A percentile compares a stretch with the other conserved stretches of the same genome.
Conservation (phyloP, 2,797 vertebrate genomes). For the Microctenopoma stevenorrisi region DNA sequence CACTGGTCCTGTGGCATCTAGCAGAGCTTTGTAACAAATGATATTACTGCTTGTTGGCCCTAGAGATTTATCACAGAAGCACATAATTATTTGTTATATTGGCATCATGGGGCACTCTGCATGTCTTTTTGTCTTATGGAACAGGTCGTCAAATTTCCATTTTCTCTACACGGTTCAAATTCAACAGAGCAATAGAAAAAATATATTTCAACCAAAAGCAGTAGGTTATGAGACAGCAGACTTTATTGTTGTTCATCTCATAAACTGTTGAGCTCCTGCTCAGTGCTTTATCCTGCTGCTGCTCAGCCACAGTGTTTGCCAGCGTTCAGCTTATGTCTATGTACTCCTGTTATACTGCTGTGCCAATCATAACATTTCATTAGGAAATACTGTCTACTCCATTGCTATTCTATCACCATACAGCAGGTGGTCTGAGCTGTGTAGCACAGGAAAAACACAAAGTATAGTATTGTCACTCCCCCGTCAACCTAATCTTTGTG, state of each 20-base stretch:
- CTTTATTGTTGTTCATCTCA: constrained; percentile 2
- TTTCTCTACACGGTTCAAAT: not conserved
- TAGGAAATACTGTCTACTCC: not conserved
- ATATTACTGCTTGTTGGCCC: constrained; percentile 7
- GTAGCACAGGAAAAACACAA: not conserved
- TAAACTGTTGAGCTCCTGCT: constrained; percentile 13
- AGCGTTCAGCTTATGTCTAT: not conserved
- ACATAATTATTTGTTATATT: not conserved
- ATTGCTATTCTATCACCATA: not conserved
- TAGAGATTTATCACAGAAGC: constrained; percentile 3
- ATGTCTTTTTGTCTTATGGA: not conserved
- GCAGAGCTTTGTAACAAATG: not conserved
- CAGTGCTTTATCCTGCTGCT: not conserved
- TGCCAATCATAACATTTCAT: not conserved
- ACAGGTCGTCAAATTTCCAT: constrained; percentile 7
- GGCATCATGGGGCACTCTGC: not conserved
- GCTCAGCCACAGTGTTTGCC: not conserved
- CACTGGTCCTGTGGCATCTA: not conserved
- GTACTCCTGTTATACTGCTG: constrained; percentile 1
- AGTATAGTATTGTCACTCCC: not conserved
- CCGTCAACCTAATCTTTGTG: not conserved
- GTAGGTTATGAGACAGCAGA: not conserved
- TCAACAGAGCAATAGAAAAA: not conserved
- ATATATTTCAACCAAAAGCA: constrained; percentile 2
- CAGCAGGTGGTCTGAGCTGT: not conserved